Percentiles rank a stretch among this genome's conserved stretches.
Evolutionary conservation across 2,888 invertebrate species (phyloP).

Genomic region (Phasia obesa): DNA sequence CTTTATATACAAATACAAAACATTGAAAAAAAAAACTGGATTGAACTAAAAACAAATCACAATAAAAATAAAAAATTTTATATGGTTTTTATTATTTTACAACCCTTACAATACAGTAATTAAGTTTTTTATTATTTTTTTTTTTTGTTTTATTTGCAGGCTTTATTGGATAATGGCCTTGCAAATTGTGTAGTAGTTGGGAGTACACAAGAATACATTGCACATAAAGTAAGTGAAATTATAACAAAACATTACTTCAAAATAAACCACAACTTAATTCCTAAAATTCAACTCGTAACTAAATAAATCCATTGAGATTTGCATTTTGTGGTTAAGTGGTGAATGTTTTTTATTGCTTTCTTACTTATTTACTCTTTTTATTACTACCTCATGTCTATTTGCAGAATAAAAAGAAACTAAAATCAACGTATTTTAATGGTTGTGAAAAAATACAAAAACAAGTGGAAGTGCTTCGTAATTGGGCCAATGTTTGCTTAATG

Average conservation of each 20-base stretch:
- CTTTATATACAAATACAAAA: slow-evolving; percentile 32
- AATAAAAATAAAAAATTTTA: slow-evolving; percentile 10
- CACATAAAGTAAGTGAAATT: slow-evolving; percentile 30
- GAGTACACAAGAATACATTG: background rate
- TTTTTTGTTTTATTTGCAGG: background rate
- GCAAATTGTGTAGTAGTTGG: background rate
- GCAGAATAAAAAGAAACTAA: background rate
- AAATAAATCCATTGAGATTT: slow-evolving; percentile 56
- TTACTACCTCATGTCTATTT: slow-evolving; percentile 45
- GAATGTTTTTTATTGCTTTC: slow-evolving; percentile 26
- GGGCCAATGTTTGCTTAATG: slow-evolving; percentile 67
- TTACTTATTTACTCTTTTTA: slow-evolving; percentile 19
- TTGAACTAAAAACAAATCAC: too few species aligned
- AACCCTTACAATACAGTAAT: slow-evolving; percentile 52
- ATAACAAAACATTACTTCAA: slow-evolving; percentile 22
- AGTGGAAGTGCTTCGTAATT: slow-evolving; percentile 49
- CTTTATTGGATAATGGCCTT: slow-evolving; percentile 19
- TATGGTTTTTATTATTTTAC: slow-evolving; percentile 45
- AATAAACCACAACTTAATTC: slow-evolving; percentile 38
- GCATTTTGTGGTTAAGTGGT: slow-evolving; percentile 40
- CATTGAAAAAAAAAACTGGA: too few species aligned
- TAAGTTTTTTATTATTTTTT: slow-evolving; percentile 40
- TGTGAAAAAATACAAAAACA: slow-evolving; percentile 3
- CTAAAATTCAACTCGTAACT: slow-evolving; percentile 40
- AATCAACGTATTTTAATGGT: slow-evolving; percentile 58